These are phyloP conservation scores for Aspidoscelis tigris DNA, from an alignment of 2,113 vertebrate genomes.

Conservation along the genomic window DNA sequence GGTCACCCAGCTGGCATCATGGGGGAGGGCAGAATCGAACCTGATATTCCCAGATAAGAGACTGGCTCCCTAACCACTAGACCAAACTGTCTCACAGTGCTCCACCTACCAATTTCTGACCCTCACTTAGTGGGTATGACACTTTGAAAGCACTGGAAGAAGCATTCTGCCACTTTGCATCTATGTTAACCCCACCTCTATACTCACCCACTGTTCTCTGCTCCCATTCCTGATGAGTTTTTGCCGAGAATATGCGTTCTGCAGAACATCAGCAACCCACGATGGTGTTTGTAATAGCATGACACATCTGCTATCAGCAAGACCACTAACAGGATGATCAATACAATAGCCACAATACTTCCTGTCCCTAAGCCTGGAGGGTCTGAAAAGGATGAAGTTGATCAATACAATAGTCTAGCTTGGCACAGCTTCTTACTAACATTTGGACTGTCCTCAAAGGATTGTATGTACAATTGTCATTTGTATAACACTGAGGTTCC, in stretches of 20 bases:
- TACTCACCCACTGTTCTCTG: conserved; percentile 16
- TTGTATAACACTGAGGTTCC: too few species aligned
- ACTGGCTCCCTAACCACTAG: too few species aligned
- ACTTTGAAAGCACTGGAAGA: too few species aligned
- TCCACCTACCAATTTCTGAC: too few species aligned
- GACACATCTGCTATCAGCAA: conserved; percentile 13
- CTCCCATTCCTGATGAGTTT: background rate
- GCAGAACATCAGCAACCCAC: conserved; percentile 28
- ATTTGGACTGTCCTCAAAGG: background rate
- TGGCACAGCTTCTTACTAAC: background rate
- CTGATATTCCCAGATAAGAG: too few species aligned
- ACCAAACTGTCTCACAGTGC: too few species aligned
- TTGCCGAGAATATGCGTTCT: background rate
- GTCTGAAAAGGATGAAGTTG: conserved; percentile 4
- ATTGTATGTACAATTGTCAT: background rate
- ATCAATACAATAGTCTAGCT: background rate
- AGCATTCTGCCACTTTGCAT: too few species aligned
- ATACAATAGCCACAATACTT: conserved; percentile 7
- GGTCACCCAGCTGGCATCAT: too few species aligned
- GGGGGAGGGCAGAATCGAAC: too few species aligned
- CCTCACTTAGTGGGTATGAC: too few species aligned
- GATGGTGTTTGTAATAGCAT: conserved; percentile 19
- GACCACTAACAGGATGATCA: background rate
- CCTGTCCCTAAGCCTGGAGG: background rate
- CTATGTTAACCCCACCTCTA: background rate